These are phyloP conservation scores for Pipistrellus pygmaeus DNA, from an alignment of 2,797 vertebrate genomes.

Conservation along the genomic window DNA sequence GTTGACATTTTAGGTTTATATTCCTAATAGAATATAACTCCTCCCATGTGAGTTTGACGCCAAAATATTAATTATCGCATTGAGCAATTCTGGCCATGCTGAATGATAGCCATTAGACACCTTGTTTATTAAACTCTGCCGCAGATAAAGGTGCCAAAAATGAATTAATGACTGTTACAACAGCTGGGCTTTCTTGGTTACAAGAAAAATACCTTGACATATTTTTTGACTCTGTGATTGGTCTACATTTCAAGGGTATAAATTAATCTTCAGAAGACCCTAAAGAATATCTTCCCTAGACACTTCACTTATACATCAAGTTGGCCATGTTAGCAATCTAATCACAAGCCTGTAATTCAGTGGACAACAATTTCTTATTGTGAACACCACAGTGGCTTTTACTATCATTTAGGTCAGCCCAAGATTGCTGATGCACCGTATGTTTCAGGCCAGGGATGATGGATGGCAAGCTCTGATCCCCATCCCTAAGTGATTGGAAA, in stretches of 20 bases:
- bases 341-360: slow-evolving; percentile 91
- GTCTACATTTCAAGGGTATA: slow-evolving; percentile 87
- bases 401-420: slow-evolving; percentile 89
- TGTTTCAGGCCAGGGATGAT: slow-evolving; percentile 93
- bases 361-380: slow-evolving; percentile 90
- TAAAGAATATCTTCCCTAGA: slow-evolving; percentile 85
- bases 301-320: slow-evolving; percentile 89
- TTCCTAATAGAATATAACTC: slow-evolving; percentile 9
- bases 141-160: slow-evolving; percentile 85
- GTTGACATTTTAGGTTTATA: not conserved
- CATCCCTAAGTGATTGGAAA: slow-evolving; percentile 96
- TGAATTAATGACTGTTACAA: slow-evolving; percentile 85
- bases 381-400: slow-evolving; percentile 86
- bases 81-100: slow-evolving; percentile 65
- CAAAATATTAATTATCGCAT: slow-evolving; percentile 45
- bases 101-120: slow-evolving; percentile 78
- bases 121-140: slow-evolving; percentile 85
- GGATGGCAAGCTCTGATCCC: slow-evolving; percentile 94
- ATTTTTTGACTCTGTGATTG: slow-evolving; percentile 89
- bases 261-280: slow-evolving; percentile 89
- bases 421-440: slow-evolving; percentile 93
- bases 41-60: not conserved
- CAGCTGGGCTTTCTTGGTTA: slow-evolving; percentile 81
- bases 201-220: slow-evolving; percentile 88
- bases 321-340: slow-evolving; percentile 89